Conservation (phyloP, 2,113 vertebrate species). For the mouse (Mus musculus) region GRCm39 chr13:20974501-20975000, state of each 20-base stretch:
- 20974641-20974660: neutral
- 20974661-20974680: neutral
- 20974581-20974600: neutral
- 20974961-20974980: neutral
- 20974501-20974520: neutral
- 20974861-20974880: neutral
- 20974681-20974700: neutral
- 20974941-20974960: neutral
- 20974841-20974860: neutral
- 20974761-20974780: neutral
- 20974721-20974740: neutral
- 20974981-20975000: neutral
- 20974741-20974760: neutral
- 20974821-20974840: neutral
- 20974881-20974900: neutral
- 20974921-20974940: neutral
- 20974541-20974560: neutral
- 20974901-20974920: neutral
- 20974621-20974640: neutral
- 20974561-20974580: neutral
- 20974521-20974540: neutral
- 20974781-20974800: neutral
- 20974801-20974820: neutral
- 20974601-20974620: neutral
- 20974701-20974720: neutral